A percentile compares a stretch with the other conserved stretches of the same genome.
Evolutionary conservation across 1,140 invertebrate genomes (phyloP).

Genomic region (Agraylea sexmaculata): DNA sequence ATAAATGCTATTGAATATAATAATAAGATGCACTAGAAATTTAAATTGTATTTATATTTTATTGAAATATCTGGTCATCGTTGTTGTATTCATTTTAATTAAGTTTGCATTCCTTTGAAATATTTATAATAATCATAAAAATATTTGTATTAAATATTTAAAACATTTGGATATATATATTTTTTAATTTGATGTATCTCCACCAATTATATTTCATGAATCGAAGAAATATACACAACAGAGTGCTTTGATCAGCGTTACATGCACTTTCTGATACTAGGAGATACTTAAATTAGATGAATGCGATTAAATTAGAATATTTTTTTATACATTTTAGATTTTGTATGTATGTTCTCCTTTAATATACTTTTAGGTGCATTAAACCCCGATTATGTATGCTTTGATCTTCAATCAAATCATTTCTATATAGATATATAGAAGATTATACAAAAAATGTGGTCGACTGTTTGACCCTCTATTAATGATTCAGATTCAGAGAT

Average conservation of each 20-base stretch:
- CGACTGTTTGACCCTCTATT: background rate
- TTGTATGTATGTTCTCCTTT: too few species aligned
- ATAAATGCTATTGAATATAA: background rate
- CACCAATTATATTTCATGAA: too few species aligned
- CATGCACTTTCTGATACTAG: too few species aligned
- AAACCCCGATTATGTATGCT: too few species aligned
- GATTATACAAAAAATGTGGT: background rate
- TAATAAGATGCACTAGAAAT: background rate
- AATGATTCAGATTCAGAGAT: slow-evolving; percentile 1
- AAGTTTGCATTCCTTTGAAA: background rate
- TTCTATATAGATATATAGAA: background rate
- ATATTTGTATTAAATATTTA: slow-evolving; percentile 7
- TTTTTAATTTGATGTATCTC: too few species aligned
- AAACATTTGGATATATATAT: too few species aligned
- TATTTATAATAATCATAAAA: slow-evolving; percentile 10
- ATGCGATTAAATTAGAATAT: too few species aligned
- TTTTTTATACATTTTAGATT: too few species aligned
- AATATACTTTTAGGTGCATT: too few species aligned
- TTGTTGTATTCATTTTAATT: background rate
- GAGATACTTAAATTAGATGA: too few species aligned
- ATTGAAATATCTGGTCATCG: background rate
- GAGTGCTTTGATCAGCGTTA: too few species aligned
- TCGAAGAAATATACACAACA: too few species aligned
- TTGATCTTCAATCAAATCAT: background rate
- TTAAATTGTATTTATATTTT: background rate